phyloP scores from a whole-genome alignment of 2,113 vertebrate genomes.

The Alectura lathami region DNA sequence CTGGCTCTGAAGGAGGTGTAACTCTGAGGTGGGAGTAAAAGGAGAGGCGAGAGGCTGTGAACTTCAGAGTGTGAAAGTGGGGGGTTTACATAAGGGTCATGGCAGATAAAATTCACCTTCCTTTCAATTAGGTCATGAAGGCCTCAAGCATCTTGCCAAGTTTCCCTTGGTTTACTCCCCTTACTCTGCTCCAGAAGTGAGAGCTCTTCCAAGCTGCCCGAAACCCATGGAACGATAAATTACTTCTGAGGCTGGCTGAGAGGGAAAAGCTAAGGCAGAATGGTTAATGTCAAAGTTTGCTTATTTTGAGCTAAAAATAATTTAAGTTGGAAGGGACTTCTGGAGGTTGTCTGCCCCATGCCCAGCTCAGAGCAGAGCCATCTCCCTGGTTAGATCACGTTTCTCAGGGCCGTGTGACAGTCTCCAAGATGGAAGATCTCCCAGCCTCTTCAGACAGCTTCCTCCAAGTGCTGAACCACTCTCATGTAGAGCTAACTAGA shows the following conservation, averaged over 20 bases:
- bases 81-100: constrained; percentile 8
- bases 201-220: neutral
- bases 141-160: neutral
- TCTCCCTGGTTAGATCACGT: neutral
- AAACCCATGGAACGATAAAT: neutral
- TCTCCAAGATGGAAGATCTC: neutral
- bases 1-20: neutral
- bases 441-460: neutral
- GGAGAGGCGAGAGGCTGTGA: constrained; percentile 1
- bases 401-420: neutral
- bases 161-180: neutral
- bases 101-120: constrained; percentile 12
- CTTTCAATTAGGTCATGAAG: constrained; percentile 29
- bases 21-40: neutral
- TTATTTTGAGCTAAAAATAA: neutral
- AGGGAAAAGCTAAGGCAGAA: neutral
- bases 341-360: neutral
- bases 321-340: neutral
- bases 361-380: neutral
- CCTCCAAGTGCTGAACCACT: neutral
- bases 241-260: neutral
- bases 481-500: neutral
- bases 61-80: neutral
- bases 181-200: neutral
- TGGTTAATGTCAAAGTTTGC: neutral